phyloP scores from a whole-genome alignment of 1,140 invertebrate species.

The Pristionchus pacificus region DNA sequence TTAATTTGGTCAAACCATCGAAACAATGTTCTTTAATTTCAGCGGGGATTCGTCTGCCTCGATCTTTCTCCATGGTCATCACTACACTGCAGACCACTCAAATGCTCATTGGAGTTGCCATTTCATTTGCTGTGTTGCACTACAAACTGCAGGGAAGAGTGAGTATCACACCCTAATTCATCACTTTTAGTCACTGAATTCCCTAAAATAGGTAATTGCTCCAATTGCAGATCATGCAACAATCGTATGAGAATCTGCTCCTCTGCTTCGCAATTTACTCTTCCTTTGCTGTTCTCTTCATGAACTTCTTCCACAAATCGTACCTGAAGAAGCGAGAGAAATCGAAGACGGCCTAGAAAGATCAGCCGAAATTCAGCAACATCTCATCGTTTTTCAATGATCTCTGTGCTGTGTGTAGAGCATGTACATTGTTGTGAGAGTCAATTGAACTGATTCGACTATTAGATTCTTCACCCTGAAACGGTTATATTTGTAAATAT shows the following conservation, averaged over 20 bases:
- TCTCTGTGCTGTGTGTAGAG: too few species aligned
- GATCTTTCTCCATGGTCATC: constrained; percentile 79
- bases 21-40: too few species aligned
- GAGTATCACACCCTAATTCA: constrained; percentile 63
- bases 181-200: constrained; percentile 63
- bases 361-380: too few species aligned
- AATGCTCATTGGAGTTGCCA: constrained; percentile 91
- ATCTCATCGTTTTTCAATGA: too few species aligned
- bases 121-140: constrained; percentile 68
- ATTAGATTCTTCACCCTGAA: too few species aligned
- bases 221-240: constrained; percentile 69
- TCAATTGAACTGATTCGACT: too few species aligned
- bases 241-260: too few species aligned
- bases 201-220: constrained; percentile 60
- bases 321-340: constrained; percentile 40
- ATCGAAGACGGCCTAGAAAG: too few species aligned
- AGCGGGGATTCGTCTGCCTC: constrained; percentile 77
- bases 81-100: constrained; percentile 83
- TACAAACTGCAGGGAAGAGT: constrained; percentile 46
- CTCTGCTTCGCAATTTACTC: constrained; percentile 88
- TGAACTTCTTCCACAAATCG: constrained; percentile 60
- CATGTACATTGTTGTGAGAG: too few species aligned
- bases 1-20: too few species aligned
- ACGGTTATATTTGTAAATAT: too few species aligned
- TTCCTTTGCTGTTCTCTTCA: constrained; percentile 61